Evolutionary conservation across 1,140 invertebrate species (phyloP).

Genomic region (Tetramorium parvispinum): DNA sequence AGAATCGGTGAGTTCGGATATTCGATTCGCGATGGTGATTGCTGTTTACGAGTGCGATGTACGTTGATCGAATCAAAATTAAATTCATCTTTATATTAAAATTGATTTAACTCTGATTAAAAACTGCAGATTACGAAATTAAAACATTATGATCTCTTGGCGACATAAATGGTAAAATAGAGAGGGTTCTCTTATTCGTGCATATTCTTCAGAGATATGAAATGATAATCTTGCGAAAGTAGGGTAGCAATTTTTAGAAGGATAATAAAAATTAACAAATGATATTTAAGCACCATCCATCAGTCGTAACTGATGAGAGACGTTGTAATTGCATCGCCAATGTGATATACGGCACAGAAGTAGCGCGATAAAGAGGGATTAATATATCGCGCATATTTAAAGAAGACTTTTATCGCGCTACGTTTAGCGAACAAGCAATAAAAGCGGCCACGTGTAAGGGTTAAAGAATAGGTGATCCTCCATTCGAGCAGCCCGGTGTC

Average conservation of each 20-base stretch:
- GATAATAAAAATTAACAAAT: constrained; percentile 13
- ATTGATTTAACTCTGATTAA: not conserved
- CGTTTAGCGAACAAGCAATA: not conserved
- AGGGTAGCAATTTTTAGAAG: not conserved
- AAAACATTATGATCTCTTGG: not conserved
- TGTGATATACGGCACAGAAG: constrained; percentile 13
- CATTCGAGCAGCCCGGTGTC: not conserved
- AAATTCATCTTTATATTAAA: not conserved
- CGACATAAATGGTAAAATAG: not conserved
- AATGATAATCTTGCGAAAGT: not conserved
- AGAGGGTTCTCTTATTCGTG: no score
- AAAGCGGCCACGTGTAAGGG: not conserved
- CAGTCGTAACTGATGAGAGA: constrained; percentile 1
- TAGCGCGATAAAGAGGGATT: not conserved
- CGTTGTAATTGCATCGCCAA: not conserved
- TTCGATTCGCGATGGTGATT: constrained; percentile 22
- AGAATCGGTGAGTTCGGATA: not conserved
- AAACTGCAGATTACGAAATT: not conserved
- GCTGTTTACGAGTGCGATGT: not conserved
- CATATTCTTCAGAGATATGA: not conserved
- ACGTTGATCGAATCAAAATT: not conserved
- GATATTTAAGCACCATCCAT: not conserved
- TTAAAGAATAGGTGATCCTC: constrained; percentile 19
- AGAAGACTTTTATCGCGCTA: constrained; percentile 16
- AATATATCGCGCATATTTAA: constrained; percentile 28